A percentile compares a stretch with the other conserved stretches of the same genome.
Conservation (phyloP, 2,888 invertebrate genomes). For the Lacanobia wlatinum region DNA sequence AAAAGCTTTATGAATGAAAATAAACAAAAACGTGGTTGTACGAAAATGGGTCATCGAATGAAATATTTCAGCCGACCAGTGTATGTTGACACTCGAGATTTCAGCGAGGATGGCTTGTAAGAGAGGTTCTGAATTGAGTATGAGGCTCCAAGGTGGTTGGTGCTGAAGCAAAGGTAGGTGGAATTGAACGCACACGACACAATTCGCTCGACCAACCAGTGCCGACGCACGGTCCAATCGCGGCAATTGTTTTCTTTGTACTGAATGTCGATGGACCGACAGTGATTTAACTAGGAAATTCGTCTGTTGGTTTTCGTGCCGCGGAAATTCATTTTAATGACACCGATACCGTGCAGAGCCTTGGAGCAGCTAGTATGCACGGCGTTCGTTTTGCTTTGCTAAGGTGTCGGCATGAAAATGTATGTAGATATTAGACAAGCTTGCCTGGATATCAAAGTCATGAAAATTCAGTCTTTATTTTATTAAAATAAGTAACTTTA, state of each 20-base stretch:
- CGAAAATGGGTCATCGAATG: conserved; percentile 83
- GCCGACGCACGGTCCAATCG: conserved; percentile 61
- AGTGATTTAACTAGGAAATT: conserved; percentile 64
- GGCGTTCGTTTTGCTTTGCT: neutral
- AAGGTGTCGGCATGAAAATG: neutral
- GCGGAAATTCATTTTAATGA: conserved; percentile 12
- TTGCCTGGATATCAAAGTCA: neutral
- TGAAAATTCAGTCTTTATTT: no score
- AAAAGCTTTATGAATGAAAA: conserved; percentile 73
- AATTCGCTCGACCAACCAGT: conserved; percentile 69
- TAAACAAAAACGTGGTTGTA: conserved; percentile 77
- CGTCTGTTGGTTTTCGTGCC: neutral
- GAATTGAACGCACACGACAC: conserved; percentile 71
- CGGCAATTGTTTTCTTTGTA: conserved; percentile 74
- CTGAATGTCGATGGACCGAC: conserved; percentile 60
- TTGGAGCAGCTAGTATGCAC: neutral
- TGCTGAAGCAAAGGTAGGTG: conserved; percentile 52
- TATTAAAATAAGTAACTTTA: no score
- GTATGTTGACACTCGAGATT: conserved; percentile 67
- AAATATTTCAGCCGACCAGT: conserved; percentile 74
- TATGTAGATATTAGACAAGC: neutral
- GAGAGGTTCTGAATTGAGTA: conserved; percentile 25
- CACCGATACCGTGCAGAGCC: neutral
- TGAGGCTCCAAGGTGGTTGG: conserved; percentile 55
- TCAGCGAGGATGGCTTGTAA: conserved; percentile 50